Conservation (phyloP, 2,888 invertebrate species). For the Serripes groenlandicus region DNA sequence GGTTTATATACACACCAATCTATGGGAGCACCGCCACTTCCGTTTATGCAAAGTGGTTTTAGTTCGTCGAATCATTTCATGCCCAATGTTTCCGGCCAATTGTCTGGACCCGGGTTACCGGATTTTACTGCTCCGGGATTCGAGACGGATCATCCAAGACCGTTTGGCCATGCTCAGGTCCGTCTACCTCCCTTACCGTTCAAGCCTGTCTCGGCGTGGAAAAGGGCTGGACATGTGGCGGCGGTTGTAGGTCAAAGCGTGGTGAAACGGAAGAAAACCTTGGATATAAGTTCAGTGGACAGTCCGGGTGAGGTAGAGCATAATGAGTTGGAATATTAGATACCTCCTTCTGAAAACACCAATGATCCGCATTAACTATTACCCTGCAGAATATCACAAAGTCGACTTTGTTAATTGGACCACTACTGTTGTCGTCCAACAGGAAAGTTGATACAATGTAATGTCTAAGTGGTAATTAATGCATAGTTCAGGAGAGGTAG, state of each 20-base stretch:
- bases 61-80: neutral
- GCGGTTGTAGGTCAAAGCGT: neutral
- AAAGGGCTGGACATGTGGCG: neutral
- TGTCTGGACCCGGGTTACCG: neutral
- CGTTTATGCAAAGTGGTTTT: neutral
- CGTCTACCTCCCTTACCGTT: constrained; percentile 16
- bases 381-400: no score
- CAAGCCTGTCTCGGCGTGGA: neutral
- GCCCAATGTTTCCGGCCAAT: neutral
- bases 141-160: neutral
- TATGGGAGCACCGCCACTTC: neutral
- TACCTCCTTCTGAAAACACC: no score
- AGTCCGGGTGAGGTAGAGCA: constrained; percentile 25
- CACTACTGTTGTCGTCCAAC: no score
- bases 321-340: constrained; percentile 10
- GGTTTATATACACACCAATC: neutral
- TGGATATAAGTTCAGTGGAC: constrained; percentile 34
- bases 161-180: neutral
- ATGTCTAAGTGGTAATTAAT: no score
- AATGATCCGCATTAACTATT: no score
- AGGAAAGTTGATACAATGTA: no score
- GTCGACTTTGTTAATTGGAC: no score
- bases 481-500: no score
- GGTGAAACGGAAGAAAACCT: constrained; percentile 2
- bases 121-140: neutral